A percentile compares a stretch with the other conserved stretches of the same genome.
Evolutionary conservation across 1,140 invertebrate species (phyloP).

Genomic region (Meloidogyne exigua): DNA sequence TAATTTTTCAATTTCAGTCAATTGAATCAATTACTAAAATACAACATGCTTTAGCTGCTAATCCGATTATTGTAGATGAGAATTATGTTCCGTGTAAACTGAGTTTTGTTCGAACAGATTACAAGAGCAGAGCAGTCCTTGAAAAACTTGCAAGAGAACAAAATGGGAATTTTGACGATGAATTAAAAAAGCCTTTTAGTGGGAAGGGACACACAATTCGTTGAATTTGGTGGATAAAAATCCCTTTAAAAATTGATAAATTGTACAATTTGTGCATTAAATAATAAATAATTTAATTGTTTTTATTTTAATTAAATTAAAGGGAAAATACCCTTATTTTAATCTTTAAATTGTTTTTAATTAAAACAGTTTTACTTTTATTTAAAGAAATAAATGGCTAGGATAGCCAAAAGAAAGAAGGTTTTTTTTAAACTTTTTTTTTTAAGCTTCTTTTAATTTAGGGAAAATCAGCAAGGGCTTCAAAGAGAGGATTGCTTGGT

Average conservation of each 20-base stretch:
- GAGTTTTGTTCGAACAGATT: constrained; percentile 55
- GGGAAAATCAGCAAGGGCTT: constrained; percentile 42
- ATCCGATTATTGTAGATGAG: constrained; percentile 34
- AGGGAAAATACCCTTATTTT: background rate
- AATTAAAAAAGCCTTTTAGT: constrained; percentile 19
- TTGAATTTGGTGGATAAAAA: background rate
- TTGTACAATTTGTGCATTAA: background rate
- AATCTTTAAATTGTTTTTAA: background rate
- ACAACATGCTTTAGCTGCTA: background rate
- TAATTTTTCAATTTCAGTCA: too few relatives aligned
- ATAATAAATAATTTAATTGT: constrained; percentile 5
- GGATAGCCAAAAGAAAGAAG: background rate
- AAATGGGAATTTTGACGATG: background rate
- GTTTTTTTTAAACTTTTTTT: background rate
- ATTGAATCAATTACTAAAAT: background rate
- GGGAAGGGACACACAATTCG: constrained; percentile 25
- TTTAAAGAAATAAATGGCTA: background rate
- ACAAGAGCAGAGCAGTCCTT: constrained; percentile 48
- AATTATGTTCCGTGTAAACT: constrained; percentile 47
- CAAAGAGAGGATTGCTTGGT: constrained; percentile 34
- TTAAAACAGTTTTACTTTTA: background rate
- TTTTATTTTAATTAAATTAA: background rate
- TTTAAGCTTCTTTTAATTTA: constrained; percentile 31
- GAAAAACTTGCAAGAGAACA: constrained; percentile 28
- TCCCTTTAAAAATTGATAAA: background rate